These are phyloP conservation scores for Drosophila busckii DNA, from an alignment of 1,140 invertebrate species.

Conservation along the genomic window DNA sequence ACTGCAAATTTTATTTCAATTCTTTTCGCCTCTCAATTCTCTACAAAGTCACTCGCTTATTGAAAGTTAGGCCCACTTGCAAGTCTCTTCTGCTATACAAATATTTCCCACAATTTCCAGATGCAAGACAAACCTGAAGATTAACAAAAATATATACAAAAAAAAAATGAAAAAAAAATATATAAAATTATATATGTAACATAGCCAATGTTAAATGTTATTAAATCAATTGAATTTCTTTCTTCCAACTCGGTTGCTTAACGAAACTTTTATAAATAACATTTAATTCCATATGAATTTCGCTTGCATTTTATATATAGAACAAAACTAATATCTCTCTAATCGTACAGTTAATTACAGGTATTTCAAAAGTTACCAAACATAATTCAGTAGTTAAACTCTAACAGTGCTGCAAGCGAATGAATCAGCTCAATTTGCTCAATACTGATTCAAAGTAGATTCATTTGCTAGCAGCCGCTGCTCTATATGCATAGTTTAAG, in stretches of 20 bases:
- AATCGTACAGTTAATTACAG: conserved; percentile 34
- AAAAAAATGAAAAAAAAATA: not conserved
- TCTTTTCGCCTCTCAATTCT: conserved; percentile 1
- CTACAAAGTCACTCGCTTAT: not conserved
- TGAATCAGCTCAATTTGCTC: too few relatives aligned
- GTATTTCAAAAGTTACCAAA: conserved; percentile 21
- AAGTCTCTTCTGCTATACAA: too few relatives aligned
- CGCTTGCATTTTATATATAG: conserved; percentile 23
- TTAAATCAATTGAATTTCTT: not conserved
- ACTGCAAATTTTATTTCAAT: not conserved
- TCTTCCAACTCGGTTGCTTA: conserved; percentile 6
- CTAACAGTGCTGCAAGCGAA: too few relatives aligned
- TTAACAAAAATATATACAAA: conserved; percentile 8
- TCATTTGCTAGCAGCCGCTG: too few relatives aligned
- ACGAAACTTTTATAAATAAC: conserved; percentile 19
- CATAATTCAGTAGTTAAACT: conserved; percentile 38
- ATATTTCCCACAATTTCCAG: conserved; percentile 9
- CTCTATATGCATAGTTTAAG: too few relatives aligned
- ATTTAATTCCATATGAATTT: conserved; percentile 24
- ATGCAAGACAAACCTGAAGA: conserved; percentile 26
- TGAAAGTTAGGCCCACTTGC: conserved; percentile 26
- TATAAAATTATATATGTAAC: conserved; percentile 14
- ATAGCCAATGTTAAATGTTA: too few relatives aligned
- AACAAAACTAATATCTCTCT: conserved; percentile 16
- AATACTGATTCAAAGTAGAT: too few relatives aligned